Conservation (phyloP, 2,888 invertebrate species). For the Sympetrum striolatum region DNA sequence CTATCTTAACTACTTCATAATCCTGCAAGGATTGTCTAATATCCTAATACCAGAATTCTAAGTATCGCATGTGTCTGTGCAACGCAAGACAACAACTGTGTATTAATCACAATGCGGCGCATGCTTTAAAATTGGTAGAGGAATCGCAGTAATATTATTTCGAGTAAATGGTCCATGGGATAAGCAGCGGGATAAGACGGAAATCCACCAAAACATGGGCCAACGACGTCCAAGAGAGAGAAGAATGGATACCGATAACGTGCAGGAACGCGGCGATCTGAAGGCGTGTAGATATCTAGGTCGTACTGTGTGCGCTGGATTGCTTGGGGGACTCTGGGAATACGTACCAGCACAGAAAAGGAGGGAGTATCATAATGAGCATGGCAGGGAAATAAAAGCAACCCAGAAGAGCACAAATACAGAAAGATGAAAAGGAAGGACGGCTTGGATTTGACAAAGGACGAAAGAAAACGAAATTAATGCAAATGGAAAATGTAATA, state of each 20-base stretch:
- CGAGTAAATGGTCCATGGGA: not conserved
- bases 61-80: too few species aligned
- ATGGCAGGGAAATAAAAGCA: not conserved
- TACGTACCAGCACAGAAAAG: not conserved
- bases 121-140: not conserved
- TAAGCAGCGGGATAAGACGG: not conserved
- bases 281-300: not conserved
- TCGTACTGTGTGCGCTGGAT: not conserved
- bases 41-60: too few species aligned
- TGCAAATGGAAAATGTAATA: too few species aligned
- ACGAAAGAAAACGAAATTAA: not conserved
- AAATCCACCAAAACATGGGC: not conserved
- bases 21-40: too few species aligned
- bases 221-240: not conserved
- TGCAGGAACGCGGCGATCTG: not conserved
- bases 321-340: not conserved
- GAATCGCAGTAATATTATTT: not conserved
- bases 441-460: not conserved
- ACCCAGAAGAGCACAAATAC: not conserved
- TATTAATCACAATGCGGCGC: too few species aligned
- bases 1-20: too few species aligned
- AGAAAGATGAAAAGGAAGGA: not conserved
- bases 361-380: not conserved
- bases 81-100: too few species aligned
- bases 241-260: not conserved